phyloP scores from a whole-genome alignment of 2,888 invertebrate species.

The Spodoptera exigua region DNA sequence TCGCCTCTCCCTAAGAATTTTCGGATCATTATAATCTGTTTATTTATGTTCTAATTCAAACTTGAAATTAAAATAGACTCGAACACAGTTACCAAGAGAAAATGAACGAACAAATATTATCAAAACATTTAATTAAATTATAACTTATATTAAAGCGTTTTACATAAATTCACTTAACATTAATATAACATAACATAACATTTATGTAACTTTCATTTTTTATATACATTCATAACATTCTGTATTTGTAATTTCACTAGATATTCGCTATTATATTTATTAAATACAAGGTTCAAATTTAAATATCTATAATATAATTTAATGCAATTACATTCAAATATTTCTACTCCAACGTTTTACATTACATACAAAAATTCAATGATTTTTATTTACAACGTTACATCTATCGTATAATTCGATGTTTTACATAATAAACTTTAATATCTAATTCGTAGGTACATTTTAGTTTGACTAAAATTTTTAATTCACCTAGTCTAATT shows the following conservation, averaged over 20 bases:
- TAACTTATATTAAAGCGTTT: conserved; percentile 60
- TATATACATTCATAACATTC: conserved; percentile 47
- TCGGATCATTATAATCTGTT: conserved; percentile 1
- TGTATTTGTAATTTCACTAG: conserved; percentile 24
- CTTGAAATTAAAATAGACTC: background rate
- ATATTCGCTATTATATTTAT: conserved; percentile 24
- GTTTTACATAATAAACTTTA: conserved; percentile 49
- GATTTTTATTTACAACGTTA: conserved; percentile 47
- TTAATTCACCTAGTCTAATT: conserved; percentile 19
- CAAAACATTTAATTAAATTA: conserved; percentile 63
- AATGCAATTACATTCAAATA: conserved; percentile 27
- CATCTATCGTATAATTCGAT: conserved; percentile 61
- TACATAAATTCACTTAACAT: conserved; percentile 56
- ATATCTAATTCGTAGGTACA: conserved; percentile 45
- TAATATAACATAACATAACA: conserved; percentile 46
- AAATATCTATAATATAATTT: conserved; percentile 23
- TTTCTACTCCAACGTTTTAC: conserved; percentile 32
- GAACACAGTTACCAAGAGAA: background rate
- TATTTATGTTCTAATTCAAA: background rate
- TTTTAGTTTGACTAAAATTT: conserved; percentile 46
- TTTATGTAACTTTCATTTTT: conserved; percentile 34
- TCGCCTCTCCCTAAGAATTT: background rate
- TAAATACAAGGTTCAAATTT: conserved; percentile 30
- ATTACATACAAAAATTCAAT: conserved; percentile 35
- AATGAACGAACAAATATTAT: conserved; percentile 42